Conservation (phyloP, 2,113 vertebrate species). For the Ciconia maguari region DNA sequence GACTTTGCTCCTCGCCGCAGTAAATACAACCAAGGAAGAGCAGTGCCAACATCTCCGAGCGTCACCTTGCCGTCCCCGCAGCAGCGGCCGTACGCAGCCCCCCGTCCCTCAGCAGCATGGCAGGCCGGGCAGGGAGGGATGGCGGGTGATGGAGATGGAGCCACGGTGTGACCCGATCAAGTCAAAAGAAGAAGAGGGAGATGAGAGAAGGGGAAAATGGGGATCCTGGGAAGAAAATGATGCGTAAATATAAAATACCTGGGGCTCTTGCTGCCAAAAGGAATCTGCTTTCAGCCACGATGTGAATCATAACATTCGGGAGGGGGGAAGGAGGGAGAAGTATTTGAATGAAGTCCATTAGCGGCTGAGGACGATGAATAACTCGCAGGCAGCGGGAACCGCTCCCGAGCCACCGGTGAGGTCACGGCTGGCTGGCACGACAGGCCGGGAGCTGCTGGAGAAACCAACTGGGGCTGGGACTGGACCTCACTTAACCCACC, state of each 20-base stretch:
- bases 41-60: not conserved
- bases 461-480: not conserved
- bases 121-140: not conserved
- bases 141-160: not conserved
- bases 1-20: not conserved
- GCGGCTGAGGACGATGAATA: not conserved
- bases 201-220: not conserved
- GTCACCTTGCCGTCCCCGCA: not conserved
- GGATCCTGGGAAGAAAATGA: not conserved
- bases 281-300: not conserved
- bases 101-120: not conserved
- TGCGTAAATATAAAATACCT: not conserved
- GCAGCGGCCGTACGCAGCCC: not conserved
- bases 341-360: conserved; percentile 13
- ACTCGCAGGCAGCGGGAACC: not conserved
- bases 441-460: not conserved
- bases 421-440: not conserved
- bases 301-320: not conserved
- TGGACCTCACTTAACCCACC: no score
- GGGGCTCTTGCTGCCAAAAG: not conserved
- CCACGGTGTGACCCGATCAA: fast-evolving
- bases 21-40: not conserved
- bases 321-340: not conserved
- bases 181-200: not conserved
- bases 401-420: not conserved